Evolutionary conservation across 2,797 vertebrate genomes (phyloP), one percentile per base, ranked within the genome.

Genomic region (Cygnus olor): DNA sequence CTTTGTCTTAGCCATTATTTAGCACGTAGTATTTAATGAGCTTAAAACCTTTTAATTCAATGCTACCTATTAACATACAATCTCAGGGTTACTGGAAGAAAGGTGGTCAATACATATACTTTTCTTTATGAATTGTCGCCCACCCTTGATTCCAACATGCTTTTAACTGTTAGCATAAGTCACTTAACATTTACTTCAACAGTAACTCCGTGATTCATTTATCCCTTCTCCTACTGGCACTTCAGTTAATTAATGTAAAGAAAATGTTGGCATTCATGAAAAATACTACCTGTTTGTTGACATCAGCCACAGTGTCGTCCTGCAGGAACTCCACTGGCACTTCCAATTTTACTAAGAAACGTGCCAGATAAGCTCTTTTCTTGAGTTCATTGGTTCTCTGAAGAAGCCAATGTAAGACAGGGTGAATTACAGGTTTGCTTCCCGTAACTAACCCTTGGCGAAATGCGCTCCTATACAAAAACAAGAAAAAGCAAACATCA

Each of bases 301-400:
- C 99, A 68, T 99, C 99, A 85, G 97, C 98, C 93, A 99, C 98
- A 12, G 98, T 95, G 70, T 99, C 99, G 72, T 99, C 99, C 95
- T 99, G 99, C 22, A 99, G 98, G 96, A 99, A 99, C 83, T 99
- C 99, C 5, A 97, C 95, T 66, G 99, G 99, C 87, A 99, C 98
- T 32, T 99, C 99, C 38, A 99, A 89, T 96, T 98, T 99, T 93
- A 99, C 97, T 13, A 99, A 98, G 95, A 99, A 99, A 27, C 98
- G 99, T 71, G 99, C 98, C 94, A 99, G 97, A 93, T 99, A 99
- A 7, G 99, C 99, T 92, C 99, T 98, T 96, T 99, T 99, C 98
- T 98, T 99, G 90, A 99, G 98, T 61, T 99, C 99, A 38, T 86
- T 98, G 87, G 98, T 98, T 94, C 98, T 98, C 97, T 99, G 99